Base-by-base conservation (phyloP, 2,113 vertebrate genomes). In the Colistium nudipinnis region DNA sequence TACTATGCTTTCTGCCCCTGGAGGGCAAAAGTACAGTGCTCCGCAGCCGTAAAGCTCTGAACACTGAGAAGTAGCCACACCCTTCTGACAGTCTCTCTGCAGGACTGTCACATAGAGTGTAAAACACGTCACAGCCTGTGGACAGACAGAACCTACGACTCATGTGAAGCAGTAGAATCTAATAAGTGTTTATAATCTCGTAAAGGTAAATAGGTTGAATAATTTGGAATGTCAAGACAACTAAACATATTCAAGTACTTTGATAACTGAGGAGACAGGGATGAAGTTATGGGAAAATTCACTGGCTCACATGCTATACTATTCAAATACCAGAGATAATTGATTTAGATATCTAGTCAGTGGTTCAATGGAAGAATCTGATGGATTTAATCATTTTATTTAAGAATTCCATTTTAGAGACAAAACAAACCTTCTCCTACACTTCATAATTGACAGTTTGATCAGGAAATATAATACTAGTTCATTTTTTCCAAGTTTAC, bases 1-100 rank as follows among this genome's bases (percentile, higher is more conserved):
- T 33, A 54, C 30, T 60, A 28, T 64, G 17, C 25, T 51, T 17
- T 63, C 53, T 80, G 74, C 78, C 65, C n/a, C 35, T 78, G 56
- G 2, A 65, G 76, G 49, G 25, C 12, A 61, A 1, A 5, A 38
- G 10, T 20, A 52, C 54, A 36, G 44, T 20, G 41, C 41, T n/a
- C n/a, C 17, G 41, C 2, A 12, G 61, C n/a, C 30, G 16, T 48
- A 67, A 70, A 52, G 41, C 52, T 69, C 41, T 1, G 4, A 41
- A 44, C 11, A 30, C 43, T 28, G 39, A 81, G 22, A 33, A 52
- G 52, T 24, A 69, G 60, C 57, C 49, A 17, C 53, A 82, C 44
- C 56, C 51, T 0, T 47, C 54, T 7, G 9, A 41, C 13, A 68
- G 44, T 41, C 31, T 24, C 25, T 43, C 16, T 33, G 22, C 31